Base-by-base conservation (phyloP, 1,140 invertebrate genomes). In the Formica selysi region DNA sequence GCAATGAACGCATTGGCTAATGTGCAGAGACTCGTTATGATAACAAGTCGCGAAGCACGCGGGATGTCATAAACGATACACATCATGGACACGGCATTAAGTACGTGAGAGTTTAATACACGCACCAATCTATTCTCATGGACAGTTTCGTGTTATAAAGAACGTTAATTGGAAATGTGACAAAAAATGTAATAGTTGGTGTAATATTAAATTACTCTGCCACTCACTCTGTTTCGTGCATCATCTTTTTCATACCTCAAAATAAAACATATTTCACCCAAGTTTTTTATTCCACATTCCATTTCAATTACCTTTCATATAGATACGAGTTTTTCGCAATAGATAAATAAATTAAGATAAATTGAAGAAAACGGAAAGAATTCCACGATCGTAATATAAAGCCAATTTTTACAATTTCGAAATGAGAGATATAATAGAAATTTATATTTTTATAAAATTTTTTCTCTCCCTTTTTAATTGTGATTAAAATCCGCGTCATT, bases 1-100 rank as follows among this genome's bases (percentile, higher is more conserved):
- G 61, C 44, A 51, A 79, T 8, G n/a, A 36, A 13, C 13, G 51
- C 29, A 65, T 36, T 65, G 22, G n/a, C 10, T 68, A 80, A 68
- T 29, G 65, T 51, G 22, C 76, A 64, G 29, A 67, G 13, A n/a
- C 76, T 68, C 29, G 44, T 80, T 80, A 68, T 68, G 44, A 62
- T 68, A 80, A 80, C 44, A 80, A 2, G 32, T 68, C 62, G 61
- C 41, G 13, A 36, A 38, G 62, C n/a, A 79, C 32, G 62, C 62
- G 64, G 22, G 64, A 54, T 51, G 48, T 51, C 48, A 51, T 51
- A 51, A 19, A 51, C 48, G 48, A 51, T 51, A 51, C 16, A 51
- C 48, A 51, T 51, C 48, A 19, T 51, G 48, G 16, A 51, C 48
- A 51, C 48, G 13, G 48, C 32, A 44, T 80, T 80, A 80, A 54